These are phyloP conservation scores for Salvelinus sp. DNA, from an alignment of 2,113 vertebrate species.

Conservation along the genomic window DNA sequence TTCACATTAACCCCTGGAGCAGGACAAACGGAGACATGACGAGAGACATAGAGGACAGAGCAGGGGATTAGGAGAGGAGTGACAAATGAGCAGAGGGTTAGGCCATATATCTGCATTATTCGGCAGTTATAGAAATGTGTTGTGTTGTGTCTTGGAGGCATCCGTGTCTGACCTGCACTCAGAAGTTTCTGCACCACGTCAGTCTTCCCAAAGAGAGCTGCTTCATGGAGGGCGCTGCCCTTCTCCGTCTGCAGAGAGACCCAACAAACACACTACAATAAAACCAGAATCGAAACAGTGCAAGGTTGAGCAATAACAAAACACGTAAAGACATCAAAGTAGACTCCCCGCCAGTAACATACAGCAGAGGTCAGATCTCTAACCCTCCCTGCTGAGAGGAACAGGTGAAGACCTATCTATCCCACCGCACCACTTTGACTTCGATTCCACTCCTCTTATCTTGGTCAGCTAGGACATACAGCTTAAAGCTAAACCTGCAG, in stretches of 20 bases:
- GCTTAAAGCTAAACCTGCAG: too few relatives aligned
- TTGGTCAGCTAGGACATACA: background rate
- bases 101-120: background rate
- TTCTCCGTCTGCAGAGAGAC: slow-evolving; percentile 87
- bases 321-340: background rate
- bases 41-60: background rate
- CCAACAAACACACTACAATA: background rate
- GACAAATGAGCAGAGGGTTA: background rate
- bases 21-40: background rate
- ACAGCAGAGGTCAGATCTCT: background rate
- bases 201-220: slow-evolving; percentile 94
- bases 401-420: background rate
- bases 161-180: slow-evolving; percentile 79
- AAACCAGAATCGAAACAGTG: background rate
- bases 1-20: slow-evolving; percentile 87
- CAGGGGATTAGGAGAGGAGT: background rate
- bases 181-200: slow-evolving; percentile 97
- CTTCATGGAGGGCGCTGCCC: slow-evolving; percentile 98
- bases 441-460: background rate
- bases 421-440: too few relatives aligned
- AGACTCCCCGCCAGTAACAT: background rate
- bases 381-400: too few relatives aligned
- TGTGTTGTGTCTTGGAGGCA: background rate
- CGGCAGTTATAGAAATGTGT: background rate
- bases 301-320: background rate